phyloP scores from a whole-genome alignment of 2,113 vertebrate genomes.

The Pteronura brasiliensis region DNA sequence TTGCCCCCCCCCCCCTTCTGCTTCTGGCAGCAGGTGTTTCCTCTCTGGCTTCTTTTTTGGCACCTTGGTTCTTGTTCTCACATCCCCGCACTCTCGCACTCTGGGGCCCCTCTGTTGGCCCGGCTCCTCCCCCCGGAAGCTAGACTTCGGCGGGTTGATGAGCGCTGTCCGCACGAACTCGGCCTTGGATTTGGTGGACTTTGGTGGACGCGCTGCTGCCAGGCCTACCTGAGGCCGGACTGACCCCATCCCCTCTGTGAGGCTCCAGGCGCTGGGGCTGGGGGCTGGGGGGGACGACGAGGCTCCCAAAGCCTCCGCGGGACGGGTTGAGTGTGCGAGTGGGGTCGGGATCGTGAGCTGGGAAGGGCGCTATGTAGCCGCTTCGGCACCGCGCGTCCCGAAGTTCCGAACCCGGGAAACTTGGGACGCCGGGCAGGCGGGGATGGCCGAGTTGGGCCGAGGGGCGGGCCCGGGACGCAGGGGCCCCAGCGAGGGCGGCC shows the following conservation, averaged over 20 bases:
- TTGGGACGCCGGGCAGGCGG: background rate
- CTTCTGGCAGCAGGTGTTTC: conserved; percentile 53
- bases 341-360: background rate
- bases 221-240: background rate
- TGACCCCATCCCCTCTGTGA: background rate
- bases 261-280: background rate
- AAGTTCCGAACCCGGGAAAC: background rate
- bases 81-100: background rate
- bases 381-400: background rate
- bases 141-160: background rate
- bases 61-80: background rate
- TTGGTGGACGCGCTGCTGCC: background rate
- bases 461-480: background rate
- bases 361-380: background rate
- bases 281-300: too few species aligned
- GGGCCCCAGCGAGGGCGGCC: background rate
- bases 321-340: background rate
- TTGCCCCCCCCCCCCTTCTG: background rate
- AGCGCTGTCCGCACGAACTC: background rate
- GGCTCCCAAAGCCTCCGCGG: background rate
- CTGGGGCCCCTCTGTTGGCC: background rate
- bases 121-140: background rate
- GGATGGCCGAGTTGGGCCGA: rapidly evolving
- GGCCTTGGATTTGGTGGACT: background rate
- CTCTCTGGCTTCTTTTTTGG: background rate